Conservation (phyloP, 2,113 vertebrate species). For the Cricetomys ansorgei region DNA sequence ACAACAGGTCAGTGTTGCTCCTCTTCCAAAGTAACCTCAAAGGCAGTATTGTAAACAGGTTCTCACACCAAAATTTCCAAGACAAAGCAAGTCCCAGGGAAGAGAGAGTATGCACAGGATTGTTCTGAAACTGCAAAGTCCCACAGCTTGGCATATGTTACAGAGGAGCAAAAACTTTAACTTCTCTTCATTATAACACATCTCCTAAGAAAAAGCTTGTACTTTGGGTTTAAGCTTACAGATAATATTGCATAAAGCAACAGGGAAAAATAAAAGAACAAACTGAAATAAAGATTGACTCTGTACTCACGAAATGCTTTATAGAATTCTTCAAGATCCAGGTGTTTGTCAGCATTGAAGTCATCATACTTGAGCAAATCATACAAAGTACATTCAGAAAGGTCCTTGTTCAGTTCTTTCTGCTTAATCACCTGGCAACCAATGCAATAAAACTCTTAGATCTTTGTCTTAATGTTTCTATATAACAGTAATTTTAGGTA, state of each 20-base stretch:
- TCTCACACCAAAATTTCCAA: background rate
- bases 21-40: background rate
- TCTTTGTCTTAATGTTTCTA: constrained; percentile 71
- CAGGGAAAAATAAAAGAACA: background rate
- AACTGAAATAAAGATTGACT: constrained; percentile 21
- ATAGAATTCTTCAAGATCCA: constrained; percentile 95
- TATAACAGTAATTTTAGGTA: constrained; percentile 74
- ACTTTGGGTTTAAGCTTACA: constrained; percentile 24
- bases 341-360: constrained; percentile 91
- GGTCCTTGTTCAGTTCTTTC: constrained; percentile 91
- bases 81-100: background rate
- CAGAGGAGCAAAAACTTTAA: background rate
- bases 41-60: background rate
- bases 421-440: constrained; percentile 95
- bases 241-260: background rate
- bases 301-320: constrained; percentile 94
- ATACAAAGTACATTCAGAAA: constrained; percentile 93
- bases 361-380: constrained; percentile 97
- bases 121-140: background rate
- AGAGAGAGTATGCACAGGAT: background rate
- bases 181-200: background rate
- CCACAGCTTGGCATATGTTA: background rate
- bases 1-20: background rate
- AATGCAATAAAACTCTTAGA: constrained; percentile 85
- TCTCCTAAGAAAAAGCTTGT: constrained; percentile 26